Percentiles rank a stretch among this genome's conserved stretches.
Conservation (phyloP, 1,140 invertebrate genomes). For the Drosophila prosaltans region DNA sequence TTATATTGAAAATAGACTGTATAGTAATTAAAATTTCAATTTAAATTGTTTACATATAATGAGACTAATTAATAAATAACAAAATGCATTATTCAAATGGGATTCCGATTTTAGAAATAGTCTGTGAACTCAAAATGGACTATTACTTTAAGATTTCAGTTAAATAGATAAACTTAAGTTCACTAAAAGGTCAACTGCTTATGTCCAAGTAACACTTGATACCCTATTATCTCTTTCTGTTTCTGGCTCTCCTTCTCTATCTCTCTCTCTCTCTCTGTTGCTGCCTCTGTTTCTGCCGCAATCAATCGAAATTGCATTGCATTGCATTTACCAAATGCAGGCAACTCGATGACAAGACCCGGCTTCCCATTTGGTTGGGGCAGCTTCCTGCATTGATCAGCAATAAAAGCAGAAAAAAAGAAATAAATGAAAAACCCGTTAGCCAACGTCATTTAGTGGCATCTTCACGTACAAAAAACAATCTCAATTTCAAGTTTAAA, state of each 20-base stretch:
- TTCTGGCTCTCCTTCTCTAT: background rate
- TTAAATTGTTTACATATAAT: too few relatives aligned
- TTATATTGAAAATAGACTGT: too few relatives aligned
- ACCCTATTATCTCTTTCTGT: background rate
- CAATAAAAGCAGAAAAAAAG: conserved; percentile 49
- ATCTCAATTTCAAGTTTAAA: conserved; percentile 39
- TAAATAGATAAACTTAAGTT: too few relatives aligned
- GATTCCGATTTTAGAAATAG: too few relatives aligned
- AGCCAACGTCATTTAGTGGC: conserved; percentile 40
- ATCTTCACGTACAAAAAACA: conserved; percentile 42
- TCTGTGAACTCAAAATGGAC: too few relatives aligned
- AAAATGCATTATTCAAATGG: too few relatives aligned
- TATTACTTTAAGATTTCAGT: too few relatives aligned
- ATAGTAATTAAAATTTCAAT: too few relatives aligned
- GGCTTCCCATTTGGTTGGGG: conserved; percentile 15
- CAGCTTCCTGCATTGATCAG: conserved; percentile 51
- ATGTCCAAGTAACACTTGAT: background rate
- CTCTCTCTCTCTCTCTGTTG: background rate
- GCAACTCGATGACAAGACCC: conserved; percentile 47
- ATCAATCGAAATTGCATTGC: conserved; percentile 60
- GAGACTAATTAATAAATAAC: too few relatives aligned
- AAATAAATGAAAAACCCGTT: conserved; percentile 45
- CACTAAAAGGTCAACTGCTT: too few relatives aligned
- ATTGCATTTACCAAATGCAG: conserved; percentile 47
- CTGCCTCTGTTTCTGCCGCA: conserved; percentile 1